Evolutionary conservation across 2,797 vertebrate genomes (phyloP), one percentile per base, ranked within the genome.

Genomic region (Smutsia temminckii): DNA sequence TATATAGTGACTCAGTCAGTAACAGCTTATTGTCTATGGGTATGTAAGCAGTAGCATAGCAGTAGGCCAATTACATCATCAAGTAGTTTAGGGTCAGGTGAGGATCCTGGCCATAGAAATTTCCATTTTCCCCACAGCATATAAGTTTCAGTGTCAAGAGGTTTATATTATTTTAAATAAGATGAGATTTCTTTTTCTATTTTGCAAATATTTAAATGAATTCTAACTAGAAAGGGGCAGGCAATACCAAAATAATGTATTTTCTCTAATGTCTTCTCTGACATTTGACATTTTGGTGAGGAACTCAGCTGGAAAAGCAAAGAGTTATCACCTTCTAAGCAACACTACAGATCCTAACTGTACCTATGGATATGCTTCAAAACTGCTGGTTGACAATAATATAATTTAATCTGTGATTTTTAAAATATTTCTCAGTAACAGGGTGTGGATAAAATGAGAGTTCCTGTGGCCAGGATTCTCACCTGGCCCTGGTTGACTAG

Each of bases 201-300:
- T 72, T 71, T 61, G 90, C 40, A 34, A 88, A 69, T 6, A 89
- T 51, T 83, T 69, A 83, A 89, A 64, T 42, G 34, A 89, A 92
- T 93, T 37, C 42, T 89, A 77, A 88, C 12, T n/a, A 74, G 49
- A 77, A 87, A 0, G 66, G 23, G 6, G 4, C 34, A 89, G 2
- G 55, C 69, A 96, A 85, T 88, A 71, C 23, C 21, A 61, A 64
- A 94, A 79, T 55, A 71, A 77, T 59, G 2, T 27, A 55, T 85
- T 77, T 94, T 93, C 32, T 71, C 10, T 81, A 84, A 87, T 81
- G 32, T 66, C 8, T 64, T 94, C n/a, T 51, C 23, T 93, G 55
- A 84, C 53, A 93, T 72, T 88, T 85, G n/a, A 68, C 8, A 23
- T 89, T 10, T 53, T 61, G 2, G 23, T 61, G 0, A 42, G 9